A percentile compares a stretch with the other conserved stretches of the same genome.
Conservation (phyloP, 2,888 invertebrate genomes). For the Ametastegia equiseti region DNA sequence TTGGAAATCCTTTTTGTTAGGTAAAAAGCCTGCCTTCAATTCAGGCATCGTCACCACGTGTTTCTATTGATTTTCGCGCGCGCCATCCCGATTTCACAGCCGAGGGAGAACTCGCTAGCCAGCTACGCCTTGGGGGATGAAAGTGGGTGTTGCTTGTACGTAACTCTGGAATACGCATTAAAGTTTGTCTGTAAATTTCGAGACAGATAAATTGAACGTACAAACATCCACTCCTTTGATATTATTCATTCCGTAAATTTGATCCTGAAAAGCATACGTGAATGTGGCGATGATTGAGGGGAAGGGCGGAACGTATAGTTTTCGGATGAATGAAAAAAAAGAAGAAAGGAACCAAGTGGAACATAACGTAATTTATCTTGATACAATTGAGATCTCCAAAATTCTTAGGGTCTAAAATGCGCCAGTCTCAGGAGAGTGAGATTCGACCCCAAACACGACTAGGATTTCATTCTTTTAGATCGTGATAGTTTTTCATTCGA, state of each 20-base stretch:
- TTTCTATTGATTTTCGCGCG: constrained; percentile 71
- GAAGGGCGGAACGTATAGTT: too few species aligned
- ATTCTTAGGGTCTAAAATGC: too few species aligned
- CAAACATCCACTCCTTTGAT: neutral
- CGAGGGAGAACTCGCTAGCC: constrained; percentile 22
- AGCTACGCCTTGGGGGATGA: constrained; percentile 50
- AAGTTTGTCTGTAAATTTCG: neutral
- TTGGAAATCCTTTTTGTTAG: neutral
- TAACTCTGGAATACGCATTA: neutral
- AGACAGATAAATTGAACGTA: neutral
- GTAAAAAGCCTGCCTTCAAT: neutral
- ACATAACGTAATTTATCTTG: too few species aligned
- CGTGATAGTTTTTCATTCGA: too few species aligned
- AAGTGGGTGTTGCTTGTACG: constrained; percentile 16
- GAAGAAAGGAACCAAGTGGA: too few species aligned
- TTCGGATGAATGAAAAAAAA: too few species aligned
- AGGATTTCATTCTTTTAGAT: too few species aligned
- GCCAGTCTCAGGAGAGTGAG: too few species aligned
- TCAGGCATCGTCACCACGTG: constrained; percentile 63
- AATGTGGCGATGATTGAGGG: too few species aligned
- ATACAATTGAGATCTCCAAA: too few species aligned
- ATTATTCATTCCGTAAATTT: neutral
- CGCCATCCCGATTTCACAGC: constrained; percentile 50
- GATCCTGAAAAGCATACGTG: too few species aligned
- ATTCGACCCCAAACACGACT: too few species aligned